Conservation (phyloP, 2,888 invertebrate genomes). For the Drosophila trichaetosa region DNA sequence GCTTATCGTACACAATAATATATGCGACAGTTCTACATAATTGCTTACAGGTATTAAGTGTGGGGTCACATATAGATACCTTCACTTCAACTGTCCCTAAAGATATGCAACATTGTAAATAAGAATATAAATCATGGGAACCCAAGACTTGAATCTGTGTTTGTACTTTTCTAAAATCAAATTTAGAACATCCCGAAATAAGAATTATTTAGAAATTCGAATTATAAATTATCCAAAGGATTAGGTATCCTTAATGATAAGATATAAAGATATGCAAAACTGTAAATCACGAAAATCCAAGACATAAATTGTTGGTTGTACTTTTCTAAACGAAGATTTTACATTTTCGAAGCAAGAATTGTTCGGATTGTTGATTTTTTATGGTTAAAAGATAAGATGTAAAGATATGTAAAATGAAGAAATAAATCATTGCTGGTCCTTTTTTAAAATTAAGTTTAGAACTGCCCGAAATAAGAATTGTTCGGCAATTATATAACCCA, state of each 20-base stretch:
- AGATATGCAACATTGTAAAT: slow-evolving; percentile 5
- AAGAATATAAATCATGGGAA: neutral
- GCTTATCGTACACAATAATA: slow-evolving; percentile 68
- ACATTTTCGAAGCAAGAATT: neutral
- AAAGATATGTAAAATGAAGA: neutral
- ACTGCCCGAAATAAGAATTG: neutral
- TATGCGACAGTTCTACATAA: slow-evolving; percentile 67
- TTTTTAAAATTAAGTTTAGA: neutral
- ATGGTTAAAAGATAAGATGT: neutral
- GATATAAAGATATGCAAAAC: neutral
- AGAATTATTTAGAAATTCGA: neutral
- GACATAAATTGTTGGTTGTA: neutral
- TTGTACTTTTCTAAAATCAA: neutral
- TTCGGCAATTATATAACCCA: neutral
- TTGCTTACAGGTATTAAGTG: slow-evolving; percentile 31
- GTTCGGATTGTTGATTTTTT: neutral
- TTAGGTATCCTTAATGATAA: neutral
- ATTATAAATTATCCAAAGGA: no score
- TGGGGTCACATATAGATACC: slow-evolving; percentile 10
- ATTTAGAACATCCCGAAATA: neutral
- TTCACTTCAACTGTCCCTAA: neutral
- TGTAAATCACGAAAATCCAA: neutral
- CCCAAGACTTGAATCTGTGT: neutral
- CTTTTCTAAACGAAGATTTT: neutral
- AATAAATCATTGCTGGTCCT: neutral